Evolutionary conservation across 2,797 vertebrate genomes (phyloP).

Genomic region (Anas capensis): DNA sequence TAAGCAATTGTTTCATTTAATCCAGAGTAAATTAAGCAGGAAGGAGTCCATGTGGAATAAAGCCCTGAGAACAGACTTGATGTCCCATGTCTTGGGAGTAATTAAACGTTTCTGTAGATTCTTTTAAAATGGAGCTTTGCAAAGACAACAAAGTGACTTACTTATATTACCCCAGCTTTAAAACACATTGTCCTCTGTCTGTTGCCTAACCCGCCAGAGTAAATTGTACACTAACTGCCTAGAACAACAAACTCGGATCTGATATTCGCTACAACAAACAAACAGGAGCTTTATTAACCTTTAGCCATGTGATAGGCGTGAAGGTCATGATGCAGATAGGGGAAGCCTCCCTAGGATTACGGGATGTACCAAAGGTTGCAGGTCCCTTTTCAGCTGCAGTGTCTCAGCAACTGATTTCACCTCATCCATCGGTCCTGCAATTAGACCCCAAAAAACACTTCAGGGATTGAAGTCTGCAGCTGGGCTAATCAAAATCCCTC

Average conservation of each 20-base stretch:
- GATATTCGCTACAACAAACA: background rate
- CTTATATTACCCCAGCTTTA: slow-evolving; percentile 10
- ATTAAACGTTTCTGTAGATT: background rate
- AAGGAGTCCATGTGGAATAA: slow-evolving; percentile 1
- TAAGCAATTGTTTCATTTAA: background rate
- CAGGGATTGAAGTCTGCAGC: background rate
- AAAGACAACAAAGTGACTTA: background rate
- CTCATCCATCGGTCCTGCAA: fast-evolving
- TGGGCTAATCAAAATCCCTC: background rate
- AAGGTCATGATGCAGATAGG: fast-evolving
- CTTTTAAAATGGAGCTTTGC: slow-evolving; percentile 1
- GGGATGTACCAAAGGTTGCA: background rate
- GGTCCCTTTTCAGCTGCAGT: background rate
- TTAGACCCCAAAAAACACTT: background rate
- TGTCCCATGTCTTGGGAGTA: background rate
- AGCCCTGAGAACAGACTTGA: background rate
- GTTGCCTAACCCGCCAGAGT: slow-evolving; percentile 9
- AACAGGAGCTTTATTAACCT: background rate
- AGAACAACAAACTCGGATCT: background rate
- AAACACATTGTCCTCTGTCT: slow-evolving; percentile 42
- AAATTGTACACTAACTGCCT: background rate
- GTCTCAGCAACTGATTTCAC: background rate
- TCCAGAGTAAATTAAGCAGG: background rate
- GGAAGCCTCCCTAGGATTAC: background rate
- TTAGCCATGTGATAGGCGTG: background rate